Evolutionary conservation across 1,140 invertebrate species (phyloP).

Genomic region (Diprion similis): DNA sequence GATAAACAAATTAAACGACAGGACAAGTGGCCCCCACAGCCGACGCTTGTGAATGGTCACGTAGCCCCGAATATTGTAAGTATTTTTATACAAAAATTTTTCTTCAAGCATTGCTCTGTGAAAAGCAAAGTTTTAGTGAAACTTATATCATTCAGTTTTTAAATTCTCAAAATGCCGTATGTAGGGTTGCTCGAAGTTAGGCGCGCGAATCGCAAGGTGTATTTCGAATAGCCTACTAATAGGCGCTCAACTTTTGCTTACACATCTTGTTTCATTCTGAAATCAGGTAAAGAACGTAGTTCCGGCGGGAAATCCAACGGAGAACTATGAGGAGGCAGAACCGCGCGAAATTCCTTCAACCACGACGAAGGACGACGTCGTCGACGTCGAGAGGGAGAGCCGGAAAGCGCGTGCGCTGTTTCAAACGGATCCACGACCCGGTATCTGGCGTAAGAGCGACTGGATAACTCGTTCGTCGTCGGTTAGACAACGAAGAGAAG

Average conservation of each 20-base stretch:
- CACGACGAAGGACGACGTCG: conserved; percentile 43
- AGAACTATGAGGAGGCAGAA: conserved; percentile 48
- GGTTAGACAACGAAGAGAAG: conserved; percentile 18
- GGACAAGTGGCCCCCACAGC: conserved; percentile 46
- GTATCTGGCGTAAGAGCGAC: conserved; percentile 47
- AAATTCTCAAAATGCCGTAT: no score
- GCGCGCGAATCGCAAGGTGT: no score
- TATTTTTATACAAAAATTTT: background rate
- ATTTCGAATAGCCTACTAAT: no score
- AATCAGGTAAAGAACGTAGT: background rate
- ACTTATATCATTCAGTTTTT: no score
- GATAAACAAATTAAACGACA: conserved; percentile 55
- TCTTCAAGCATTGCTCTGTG: no score
- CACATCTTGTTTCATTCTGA: no score
- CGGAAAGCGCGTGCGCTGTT: conserved; percentile 31
- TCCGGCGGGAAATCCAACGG: background rate
- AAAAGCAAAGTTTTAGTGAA: no score
- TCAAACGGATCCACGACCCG: conserved; percentile 35
- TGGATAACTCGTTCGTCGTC: conserved; percentile 46
- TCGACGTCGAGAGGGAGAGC: conserved; percentile 47
- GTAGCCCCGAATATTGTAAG: background rate
- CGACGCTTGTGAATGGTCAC: background rate
- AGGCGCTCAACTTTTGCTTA: no score
- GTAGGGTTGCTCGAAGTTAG: no score
- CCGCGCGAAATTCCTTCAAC: conserved; percentile 41